Evolutionary conservation across 2,888 invertebrate species (phyloP), one percentile per base, ranked within the genome.

Genomic region (Scaptomyza caliginosa): DNA sequence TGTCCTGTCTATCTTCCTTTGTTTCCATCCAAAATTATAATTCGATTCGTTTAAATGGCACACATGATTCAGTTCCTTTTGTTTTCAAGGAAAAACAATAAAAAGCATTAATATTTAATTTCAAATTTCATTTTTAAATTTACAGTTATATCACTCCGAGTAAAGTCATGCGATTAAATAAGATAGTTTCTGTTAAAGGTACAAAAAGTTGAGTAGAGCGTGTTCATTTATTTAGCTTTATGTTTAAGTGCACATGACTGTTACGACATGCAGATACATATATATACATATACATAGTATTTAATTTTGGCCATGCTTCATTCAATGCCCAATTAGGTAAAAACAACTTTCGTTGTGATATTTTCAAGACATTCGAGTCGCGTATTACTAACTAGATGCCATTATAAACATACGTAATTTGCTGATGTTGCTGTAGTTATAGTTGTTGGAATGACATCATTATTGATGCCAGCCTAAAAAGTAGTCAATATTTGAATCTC

Each of bases 381-480:
- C 17, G 30, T 30, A 62, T 50, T 50, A 70, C 70, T 69, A 69
- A 51, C 50, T 16, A 21, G 30, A 17, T 42, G 23, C 26, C 8
- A 16, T 16, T 34, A 34, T 34, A 16, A 34, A 34, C 34, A 8
- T 7, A 16, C 32, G 13, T 7, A 32, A 32, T n/a, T 11, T 28
- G 28, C 3, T 28, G 6, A 0, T 43, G 24, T 2, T 24, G 26
- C 4, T 46, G n/a, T 21, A 56, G 13, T 34, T 36, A 21, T 28
- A 48, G 42, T 34, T 42, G 30, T 50, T 6, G 46, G 11, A 38
- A 45, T 72, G 72, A 75, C 51, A 55, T 72, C 72, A 72, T 46
- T 32, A 71, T 32, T 28, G 46, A 55, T 58, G 67, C 68, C 67
- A 38, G 68, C 67, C 11, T 32, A 26, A 17, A 28, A 17, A 5